Evolutionary conservation across 2,797 vertebrate species (phyloP).

Genomic region (Iguana delicatissima): DNA sequence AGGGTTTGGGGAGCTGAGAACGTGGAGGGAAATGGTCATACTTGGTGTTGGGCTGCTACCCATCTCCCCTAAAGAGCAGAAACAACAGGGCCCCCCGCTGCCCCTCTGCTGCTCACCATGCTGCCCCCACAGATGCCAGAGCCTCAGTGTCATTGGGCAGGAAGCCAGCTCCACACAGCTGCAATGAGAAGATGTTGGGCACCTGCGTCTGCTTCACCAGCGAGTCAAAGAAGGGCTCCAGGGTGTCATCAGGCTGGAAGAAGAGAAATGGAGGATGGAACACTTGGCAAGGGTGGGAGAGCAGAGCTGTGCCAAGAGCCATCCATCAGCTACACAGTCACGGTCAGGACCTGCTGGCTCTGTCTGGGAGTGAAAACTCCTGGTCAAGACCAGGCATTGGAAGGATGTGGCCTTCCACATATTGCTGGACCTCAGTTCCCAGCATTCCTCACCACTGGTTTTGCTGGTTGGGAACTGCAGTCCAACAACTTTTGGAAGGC

Average conservation of each 20-base stretch:
- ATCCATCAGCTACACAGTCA: neutral
- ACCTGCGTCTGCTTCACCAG: slow-evolving; percentile 94
- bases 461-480: too few relatives aligned
- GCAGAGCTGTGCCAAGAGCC: neutral
- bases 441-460: too few relatives aligned
- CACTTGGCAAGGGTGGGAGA: fast-evolving
- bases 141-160: slow-evolving; percentile 90
- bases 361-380: neutral
- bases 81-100: fast-evolving
- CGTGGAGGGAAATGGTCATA: too few relatives aligned
- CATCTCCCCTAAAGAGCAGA: neutral
- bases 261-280: neutral
- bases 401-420: too few relatives aligned
- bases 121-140: slow-evolving; percentile 94
- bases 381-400: neutral
- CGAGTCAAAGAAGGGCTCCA: slow-evolving; percentile 98
- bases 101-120: slow-evolving; percentile 86
- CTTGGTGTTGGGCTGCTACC: neutral
- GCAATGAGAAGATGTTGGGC: slow-evolving; percentile 95
- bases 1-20: too few relatives aligned
- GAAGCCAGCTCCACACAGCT: slow-evolving; percentile 94
- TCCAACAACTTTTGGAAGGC: too few relatives aligned
- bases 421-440: too few relatives aligned
- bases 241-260: slow-evolving; percentile 90
- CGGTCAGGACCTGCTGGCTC: neutral